A percentile compares a stretch with the other conserved stretches of the same genome.
Conservation (phyloP, 2,888 invertebrate species). For the Geotrupes spiniger region DNA sequence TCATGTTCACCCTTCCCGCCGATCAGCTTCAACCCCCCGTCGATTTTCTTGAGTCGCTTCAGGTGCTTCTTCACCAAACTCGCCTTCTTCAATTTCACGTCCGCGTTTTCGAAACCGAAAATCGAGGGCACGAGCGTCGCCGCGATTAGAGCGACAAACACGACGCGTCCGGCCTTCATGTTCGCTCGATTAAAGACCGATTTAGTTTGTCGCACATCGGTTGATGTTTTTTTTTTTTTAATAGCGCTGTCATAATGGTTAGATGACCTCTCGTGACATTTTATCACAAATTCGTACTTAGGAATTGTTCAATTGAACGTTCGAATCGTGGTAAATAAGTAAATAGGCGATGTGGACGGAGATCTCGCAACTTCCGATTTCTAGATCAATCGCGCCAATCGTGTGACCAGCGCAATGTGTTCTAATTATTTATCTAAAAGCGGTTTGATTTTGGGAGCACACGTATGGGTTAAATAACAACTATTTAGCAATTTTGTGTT, state of each 20-base stretch:
- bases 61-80: slow-evolving; percentile 66
- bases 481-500: no score
- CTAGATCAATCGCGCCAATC: no score
- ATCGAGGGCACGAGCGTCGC: neutral
- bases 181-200: slow-evolving; percentile 21
- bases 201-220: slow-evolving; percentile 23
- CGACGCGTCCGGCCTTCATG: slow-evolving; percentile 21
- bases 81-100: slow-evolving; percentile 48
- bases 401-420: no score
- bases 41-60: slow-evolving; percentile 67
- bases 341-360: no score
- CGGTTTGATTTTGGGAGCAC: no score
- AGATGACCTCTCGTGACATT: slow-evolving; percentile 33
- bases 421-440: no score
- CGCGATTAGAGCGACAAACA: slow-evolving; percentile 11
- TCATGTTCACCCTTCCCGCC: slow-evolving; percentile 69
- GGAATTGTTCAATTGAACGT: slow-evolving; percentile 1
- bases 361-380: no score
- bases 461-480: no score
- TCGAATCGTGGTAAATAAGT: no score
- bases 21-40: slow-evolving; percentile 69
- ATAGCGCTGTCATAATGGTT: slow-evolving; percentile 30
- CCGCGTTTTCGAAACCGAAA: neutral
- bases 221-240: slow-evolving; percentile 28
- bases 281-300: slow-evolving; percentile 11